Conservation (phyloP, 2,797 vertebrate genomes). For the Tragopan temminckii region DNA sequence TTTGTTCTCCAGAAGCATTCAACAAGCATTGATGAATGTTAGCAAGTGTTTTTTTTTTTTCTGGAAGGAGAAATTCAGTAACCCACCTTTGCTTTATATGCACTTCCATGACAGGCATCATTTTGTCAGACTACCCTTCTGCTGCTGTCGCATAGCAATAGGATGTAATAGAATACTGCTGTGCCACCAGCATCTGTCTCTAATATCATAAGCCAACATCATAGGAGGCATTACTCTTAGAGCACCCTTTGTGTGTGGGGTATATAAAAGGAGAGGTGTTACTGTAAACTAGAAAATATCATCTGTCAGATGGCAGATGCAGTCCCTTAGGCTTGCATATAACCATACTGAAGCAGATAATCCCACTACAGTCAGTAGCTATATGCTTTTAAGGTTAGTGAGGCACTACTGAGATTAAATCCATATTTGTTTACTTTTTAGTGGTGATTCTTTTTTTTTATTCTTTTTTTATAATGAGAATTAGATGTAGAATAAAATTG, state of each 20-base stretch:
- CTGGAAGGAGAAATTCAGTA: too few species aligned
- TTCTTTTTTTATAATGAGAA: not conserved
- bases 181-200: not conserved
- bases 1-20: too few species aligned
- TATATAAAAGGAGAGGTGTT: not conserved
- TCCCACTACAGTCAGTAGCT: not conserved
- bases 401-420: not conserved
- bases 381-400: not conserved
- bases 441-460: not conserved
- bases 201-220: not conserved
- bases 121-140: too few species aligned
- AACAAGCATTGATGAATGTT: too few species aligned
- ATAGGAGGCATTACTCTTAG: too few species aligned
- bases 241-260: too few species aligned
- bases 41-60: too few species aligned
- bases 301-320: not conserved
- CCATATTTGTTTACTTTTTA: not conserved
- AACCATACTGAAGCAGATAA: not conserved
- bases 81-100: too few species aligned
- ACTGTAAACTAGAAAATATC: not conserved
- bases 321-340: not conserved
- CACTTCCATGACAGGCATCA: too few species aligned
- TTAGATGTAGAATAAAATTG: not conserved
- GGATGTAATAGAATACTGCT: too few species aligned
- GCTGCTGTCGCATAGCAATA: too few species aligned